A percentile compares a stretch with the other conserved stretches of the same genome.
phyloP scores from a whole-genome alignment of 2,113 vertebrate genomes.

The Corvus moneduloides region DNA sequence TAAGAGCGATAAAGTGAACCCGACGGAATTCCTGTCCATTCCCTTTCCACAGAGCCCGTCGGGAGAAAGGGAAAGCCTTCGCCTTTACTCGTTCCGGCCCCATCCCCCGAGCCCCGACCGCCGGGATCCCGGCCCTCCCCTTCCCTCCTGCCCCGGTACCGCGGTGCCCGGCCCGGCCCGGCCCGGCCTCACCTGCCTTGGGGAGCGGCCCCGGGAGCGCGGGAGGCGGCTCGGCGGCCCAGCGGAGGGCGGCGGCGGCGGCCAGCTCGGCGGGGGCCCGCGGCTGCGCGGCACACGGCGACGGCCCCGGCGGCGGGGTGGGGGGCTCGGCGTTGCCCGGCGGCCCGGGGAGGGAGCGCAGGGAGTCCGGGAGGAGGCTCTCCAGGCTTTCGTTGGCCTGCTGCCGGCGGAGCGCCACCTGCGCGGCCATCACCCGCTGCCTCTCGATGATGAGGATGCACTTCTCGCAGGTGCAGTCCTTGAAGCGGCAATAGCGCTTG shows the following conservation, averaged over 20 bases:
- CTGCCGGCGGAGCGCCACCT: slow-evolving; percentile 92
- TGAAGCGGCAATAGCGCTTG: slow-evolving; percentile 97
- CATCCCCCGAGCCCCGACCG: not conserved
- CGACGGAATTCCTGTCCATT: too few relatives aligned
- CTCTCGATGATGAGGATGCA: slow-evolving; percentile 97
- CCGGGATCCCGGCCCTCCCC: not conserved
- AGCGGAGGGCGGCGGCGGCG: slow-evolving; percentile 62
- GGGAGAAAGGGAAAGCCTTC: not conserved
- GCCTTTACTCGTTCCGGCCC: too few relatives aligned
- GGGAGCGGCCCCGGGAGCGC: slow-evolving; percentile 28
- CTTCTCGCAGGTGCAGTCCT: slow-evolving; percentile 96
- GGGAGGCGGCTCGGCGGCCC: slow-evolving; percentile 58
- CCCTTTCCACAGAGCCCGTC: not conserved
- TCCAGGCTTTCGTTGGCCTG: slow-evolving; percentile 96
- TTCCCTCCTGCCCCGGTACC: not conserved
- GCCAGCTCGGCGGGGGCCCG: slow-evolving; percentile 14
- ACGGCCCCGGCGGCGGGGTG: slow-evolving; percentile 1
- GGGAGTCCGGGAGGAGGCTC: slow-evolving; percentile 90
- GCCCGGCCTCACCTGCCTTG: slow-evolving; percentile 67
- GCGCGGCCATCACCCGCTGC: slow-evolving; percentile 95
- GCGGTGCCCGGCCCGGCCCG: not conserved
- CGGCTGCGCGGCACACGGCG: not conserved
- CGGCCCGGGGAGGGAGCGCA: slow-evolving; percentile 81
- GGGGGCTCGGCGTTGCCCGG: slow-evolving; percentile 13
- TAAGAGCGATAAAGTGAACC: too few relatives aligned